Conservation (phyloP, 2,797 vertebrate species). For the Schizothorax lantsangensis region DNA sequence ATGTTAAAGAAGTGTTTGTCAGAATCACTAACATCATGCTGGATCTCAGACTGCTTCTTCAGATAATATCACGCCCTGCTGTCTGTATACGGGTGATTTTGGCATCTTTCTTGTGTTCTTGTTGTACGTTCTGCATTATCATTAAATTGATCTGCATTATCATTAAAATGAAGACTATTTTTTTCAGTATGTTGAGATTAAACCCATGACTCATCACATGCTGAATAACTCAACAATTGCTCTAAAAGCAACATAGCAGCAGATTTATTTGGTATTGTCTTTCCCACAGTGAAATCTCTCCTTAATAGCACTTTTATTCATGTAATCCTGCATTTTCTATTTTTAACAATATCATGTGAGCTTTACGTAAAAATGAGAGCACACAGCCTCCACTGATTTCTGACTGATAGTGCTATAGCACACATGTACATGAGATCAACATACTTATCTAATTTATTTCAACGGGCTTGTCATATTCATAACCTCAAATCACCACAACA, state of each 20-base stretch:
- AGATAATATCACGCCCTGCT: no score
- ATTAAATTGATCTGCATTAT: no score
- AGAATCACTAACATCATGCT: no score
- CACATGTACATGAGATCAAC: background rate
- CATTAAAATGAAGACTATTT: background rate
- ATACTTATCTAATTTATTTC: slow-evolving; percentile 6
- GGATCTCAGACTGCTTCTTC: no score
- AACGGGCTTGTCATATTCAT: slow-evolving; percentile 1
- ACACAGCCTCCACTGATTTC: background rate
- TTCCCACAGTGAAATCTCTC: background rate
- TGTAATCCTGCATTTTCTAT: background rate
- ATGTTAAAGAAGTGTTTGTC: no score
- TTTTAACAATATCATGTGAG: background rate
- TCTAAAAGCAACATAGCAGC: background rate
- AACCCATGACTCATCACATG: background rate
- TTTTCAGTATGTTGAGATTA: background rate
- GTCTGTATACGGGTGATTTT: no score
- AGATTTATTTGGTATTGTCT: background rate
- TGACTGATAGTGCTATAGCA: background rate
- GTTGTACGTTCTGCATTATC: background rate
- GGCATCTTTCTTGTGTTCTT: background rate
- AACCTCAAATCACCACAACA: slow-evolving; percentile 49
- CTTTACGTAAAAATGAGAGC: background rate
- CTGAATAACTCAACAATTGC: background rate
- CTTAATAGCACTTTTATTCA: background rate